phyloP scores from a whole-genome alignment of 2,888 invertebrate species.

The Euzetes globulus region DNA sequence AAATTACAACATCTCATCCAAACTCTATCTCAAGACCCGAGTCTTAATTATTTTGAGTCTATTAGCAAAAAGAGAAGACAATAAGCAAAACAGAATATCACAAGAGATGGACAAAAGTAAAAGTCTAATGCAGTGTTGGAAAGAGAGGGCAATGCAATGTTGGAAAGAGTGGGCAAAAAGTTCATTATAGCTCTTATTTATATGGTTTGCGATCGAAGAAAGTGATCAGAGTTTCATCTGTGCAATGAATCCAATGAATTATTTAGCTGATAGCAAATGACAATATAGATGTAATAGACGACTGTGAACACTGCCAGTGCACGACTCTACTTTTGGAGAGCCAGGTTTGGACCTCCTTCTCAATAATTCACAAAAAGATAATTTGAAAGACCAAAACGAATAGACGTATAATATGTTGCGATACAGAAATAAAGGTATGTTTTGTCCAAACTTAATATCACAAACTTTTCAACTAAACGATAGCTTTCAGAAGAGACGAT shows the following conservation, averaged over 20 bases:
- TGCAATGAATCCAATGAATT: slow-evolving; percentile 25
- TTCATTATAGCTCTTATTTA: slow-evolving; percentile 32
- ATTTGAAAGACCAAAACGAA: slow-evolving; percentile 27
- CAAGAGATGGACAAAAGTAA: background rate
- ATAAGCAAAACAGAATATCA: slow-evolving; percentile 4
- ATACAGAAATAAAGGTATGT: slow-evolving; percentile 14
- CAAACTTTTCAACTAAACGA: slow-evolving; percentile 1
- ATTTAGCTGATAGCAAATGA: slow-evolving; percentile 31
- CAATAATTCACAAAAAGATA: slow-evolving; percentile 29
- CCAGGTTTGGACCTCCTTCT: slow-evolving; percentile 5
- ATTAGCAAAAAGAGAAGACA: slow-evolving; percentile 5
- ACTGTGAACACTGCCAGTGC: background rate
- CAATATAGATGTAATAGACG: slow-evolving; percentile 25
- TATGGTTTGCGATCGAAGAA: slow-evolving; percentile 22
- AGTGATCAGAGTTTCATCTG: slow-evolving; percentile 27
- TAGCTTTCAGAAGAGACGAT: background rate
- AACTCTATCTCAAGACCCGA: background rate
- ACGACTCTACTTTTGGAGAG: background rate
- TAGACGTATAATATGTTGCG: slow-evolving; percentile 7
- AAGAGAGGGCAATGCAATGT: background rate
- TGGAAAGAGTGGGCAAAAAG: slow-evolving; percentile 1
- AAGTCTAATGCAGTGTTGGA: background rate
- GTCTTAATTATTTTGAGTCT: slow-evolving; percentile 23
- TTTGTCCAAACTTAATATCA: slow-evolving; percentile 10
- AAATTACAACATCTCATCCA: background rate